These are phyloP conservation scores for Hypercompe scribonia DNA, from an alignment of 2,888 invertebrate genomes.

Conservation along the genomic window DNA sequence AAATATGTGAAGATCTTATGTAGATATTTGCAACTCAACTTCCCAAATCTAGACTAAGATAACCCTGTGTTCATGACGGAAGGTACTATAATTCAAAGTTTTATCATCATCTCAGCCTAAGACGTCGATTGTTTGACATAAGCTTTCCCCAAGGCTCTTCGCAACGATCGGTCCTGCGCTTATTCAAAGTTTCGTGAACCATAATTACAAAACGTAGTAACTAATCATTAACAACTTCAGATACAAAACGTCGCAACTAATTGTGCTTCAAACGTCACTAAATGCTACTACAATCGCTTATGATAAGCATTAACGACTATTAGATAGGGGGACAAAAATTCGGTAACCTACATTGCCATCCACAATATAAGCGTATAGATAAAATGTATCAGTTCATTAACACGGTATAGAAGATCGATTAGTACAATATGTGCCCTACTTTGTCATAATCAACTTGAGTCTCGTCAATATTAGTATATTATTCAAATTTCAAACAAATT, in stretches of 20 bases:
- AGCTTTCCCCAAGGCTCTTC: too few relatives aligned
- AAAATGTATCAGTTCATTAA: slow-evolving; percentile 13
- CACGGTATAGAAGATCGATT: slow-evolving; percentile 5
- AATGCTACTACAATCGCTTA: background rate
- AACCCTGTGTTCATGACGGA: background rate
- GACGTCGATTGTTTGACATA: too few relatives aligned
- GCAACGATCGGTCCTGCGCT: too few relatives aligned
- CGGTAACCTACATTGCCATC: slow-evolving; percentile 1
- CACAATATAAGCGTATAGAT: slow-evolving; percentile 6
- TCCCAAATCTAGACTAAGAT: background rate
- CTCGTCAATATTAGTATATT: background rate
- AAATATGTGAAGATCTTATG: background rate
- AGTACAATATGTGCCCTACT: slow-evolving; percentile 8
- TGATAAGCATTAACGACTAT: background rate
- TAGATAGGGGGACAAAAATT: background rate
- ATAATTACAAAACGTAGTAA: too few relatives aligned
- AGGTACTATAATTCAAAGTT: background rate
- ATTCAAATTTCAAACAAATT: background rate
- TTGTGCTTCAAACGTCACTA: background rate
- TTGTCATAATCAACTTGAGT: slow-evolving; percentile 6
- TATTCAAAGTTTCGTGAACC: too few relatives aligned
- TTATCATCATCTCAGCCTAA: too few relatives aligned
- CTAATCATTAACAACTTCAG: too few relatives aligned
- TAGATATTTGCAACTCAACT: background rate
- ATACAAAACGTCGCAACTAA: background rate